Evolutionary conservation across 2,797 vertebrate genomes (phyloP), one percentile per base, ranked within the genome.

Genomic region (Epinephelus coioides): DNA sequence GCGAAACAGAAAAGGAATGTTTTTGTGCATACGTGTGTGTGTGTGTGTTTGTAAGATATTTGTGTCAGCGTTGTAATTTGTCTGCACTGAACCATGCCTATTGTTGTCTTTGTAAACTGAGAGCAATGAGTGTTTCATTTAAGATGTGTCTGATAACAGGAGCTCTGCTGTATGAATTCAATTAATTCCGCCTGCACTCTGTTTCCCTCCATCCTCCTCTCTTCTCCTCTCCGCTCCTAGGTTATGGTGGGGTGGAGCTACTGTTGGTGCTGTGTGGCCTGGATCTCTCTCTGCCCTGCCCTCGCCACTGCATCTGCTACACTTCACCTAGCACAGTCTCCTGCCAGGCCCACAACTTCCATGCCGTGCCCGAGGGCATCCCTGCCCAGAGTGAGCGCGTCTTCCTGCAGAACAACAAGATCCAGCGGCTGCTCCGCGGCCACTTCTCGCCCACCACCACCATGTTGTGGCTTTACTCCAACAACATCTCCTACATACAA

Each of bases 331-430:
- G 98, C 97, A 99, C 98, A 0, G 97, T 99, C 84, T 99, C 97
- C 94, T 99, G 98, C 93, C 98, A 99, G 94, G 97, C 98, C 1
- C 98, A 99, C 95, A 97, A 98, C 92, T 97, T 99, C 62, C 95
- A 94, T 10, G 92, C 94, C 79, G 96, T 99, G 88, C 98, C 98
- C 0, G 97, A 98, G 92, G 98, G 96, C 79, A 99, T 99, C 90
- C 98, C 98, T 0, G 96, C 96, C 60, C 96, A 97, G 91, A 98
- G 98, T 6, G 97, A 99, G 94, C 96, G 98, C 14, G 96, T 99
- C 89, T 99, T 99, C 90, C 95, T 99, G 38, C 97, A 99, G 84
- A 99, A 99, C 94, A 99, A 99, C 95, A 97, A 95, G 92, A 99
- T 99, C 91, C 96, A 96, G 79, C 88, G 97, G 85, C 96, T 99